Base-by-base conservation (phyloP, 2,888 invertebrate genomes). In the Drosophila incognita region DNA sequence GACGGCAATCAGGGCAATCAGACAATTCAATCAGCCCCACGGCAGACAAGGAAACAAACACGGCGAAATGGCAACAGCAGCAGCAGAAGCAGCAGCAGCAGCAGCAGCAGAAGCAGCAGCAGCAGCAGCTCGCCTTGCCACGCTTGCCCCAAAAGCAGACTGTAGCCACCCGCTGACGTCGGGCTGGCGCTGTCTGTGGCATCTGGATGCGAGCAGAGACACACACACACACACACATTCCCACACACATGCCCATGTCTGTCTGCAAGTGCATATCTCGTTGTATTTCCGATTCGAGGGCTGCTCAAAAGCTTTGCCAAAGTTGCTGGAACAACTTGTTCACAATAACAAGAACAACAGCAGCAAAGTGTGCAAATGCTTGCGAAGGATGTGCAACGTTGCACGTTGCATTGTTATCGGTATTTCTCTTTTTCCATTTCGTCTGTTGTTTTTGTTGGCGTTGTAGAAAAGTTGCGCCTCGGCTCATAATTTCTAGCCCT, bases 1-100 rank as follows among this genome's bases (percentile, higher is more conserved):
- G 75, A 80, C 81, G 74, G 81, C 84, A 87, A 85, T 85, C 86
- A 83, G 82, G 79, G 84, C 82, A 86, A 85, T 85, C 85, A 83
- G 83, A 84, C 83, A 83, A 87, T 85, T 85, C 84, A 84, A 87
- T 85, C 87, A 87, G 74, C 74, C 76, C 63, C 75, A 51, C 75
- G 68, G 74, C n/a, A 7, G 24, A 18, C 24, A 77, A 77, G 13
- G n/a, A 10, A 10, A 27, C 53, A 24, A 10, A 54, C 15, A 21
- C 69, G 61, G 51, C 62, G 33, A 52, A 59, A 66, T 51, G 59
- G 68, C 68, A 61, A 58, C 35, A 27, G n/a, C 13, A 33, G n/a
- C 21, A 46, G 10, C 54, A 35, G 15, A 18, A 46, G 10, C 54
- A 35, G 15, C 36, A 36, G 6, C 36, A 36, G 2, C 36, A 36